Conservation (phyloP, 1,140 invertebrate species). For the Ptiloglossa arizonensis region DNA sequence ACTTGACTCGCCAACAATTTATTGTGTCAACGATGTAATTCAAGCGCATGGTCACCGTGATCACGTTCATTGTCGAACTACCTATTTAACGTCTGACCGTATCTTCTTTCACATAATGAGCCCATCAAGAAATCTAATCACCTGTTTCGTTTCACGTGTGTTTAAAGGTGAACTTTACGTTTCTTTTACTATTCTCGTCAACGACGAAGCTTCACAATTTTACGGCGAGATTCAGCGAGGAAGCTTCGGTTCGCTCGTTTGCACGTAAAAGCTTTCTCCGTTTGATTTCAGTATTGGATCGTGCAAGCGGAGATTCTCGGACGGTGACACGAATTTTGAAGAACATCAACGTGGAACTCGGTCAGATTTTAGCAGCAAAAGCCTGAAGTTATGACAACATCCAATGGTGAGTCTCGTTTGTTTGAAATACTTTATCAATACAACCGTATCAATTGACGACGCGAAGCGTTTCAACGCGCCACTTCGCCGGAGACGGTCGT, state of each 20-base stretch:
- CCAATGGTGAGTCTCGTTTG: constrained; percentile 30
- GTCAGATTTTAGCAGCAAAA: neutral
- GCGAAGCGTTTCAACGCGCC: too few species aligned
- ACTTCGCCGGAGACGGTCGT: too few species aligned
- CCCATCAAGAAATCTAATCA: constrained; percentile 7
- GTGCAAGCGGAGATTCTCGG: constrained; percentile 8
- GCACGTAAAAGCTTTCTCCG: neutral
- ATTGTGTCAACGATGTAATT: constrained; percentile 43
- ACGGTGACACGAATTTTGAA: constrained; percentile 21
- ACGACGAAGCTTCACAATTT: too few species aligned
- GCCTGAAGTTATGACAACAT: constrained; percentile 44
- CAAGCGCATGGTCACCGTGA: constrained; percentile 50
- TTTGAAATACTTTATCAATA: neutral
- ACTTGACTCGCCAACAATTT: constrained; percentile 40
- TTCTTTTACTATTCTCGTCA: neutral
- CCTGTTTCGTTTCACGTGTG: neutral
- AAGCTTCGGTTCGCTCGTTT: neutral
- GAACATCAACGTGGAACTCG: neutral
- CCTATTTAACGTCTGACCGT: constrained; percentile 17
- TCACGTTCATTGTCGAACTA: constrained; percentile 30
- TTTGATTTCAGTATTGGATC: constrained; percentile 1
- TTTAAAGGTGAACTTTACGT: neutral
- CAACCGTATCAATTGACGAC: too few species aligned
- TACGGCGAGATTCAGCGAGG: neutral
- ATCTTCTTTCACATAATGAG: constrained; percentile 27